Base-by-base conservation (phyloP, 2,113 vertebrate genomes). In the Cryptomyrus ogoouensis region DNA sequence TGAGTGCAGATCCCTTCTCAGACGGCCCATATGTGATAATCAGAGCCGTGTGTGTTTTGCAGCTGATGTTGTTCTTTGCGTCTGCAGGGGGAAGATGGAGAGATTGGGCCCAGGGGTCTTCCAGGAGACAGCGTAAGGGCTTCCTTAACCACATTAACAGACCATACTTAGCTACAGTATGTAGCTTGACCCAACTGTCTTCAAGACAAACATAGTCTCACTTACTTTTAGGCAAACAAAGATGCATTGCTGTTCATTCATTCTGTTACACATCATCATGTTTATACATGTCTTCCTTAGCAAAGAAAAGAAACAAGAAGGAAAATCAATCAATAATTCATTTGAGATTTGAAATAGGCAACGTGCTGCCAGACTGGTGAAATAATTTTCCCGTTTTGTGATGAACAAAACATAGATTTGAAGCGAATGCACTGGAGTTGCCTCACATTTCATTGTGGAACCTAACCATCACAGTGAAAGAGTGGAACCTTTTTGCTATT, bases 71-170 rank as follows among this genome's bases (percentile, higher is more conserved):
- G 35, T 93, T 91, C 3, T 47, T 70, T 91, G 91, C 92, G 24
- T 92, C 66, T 87, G n/a, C 92, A 99, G 98, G 98, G 98, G 90
- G 98, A 99, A 96, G 98, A 99, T 91, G 98, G 98, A 77, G 98
- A 99, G 94, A 95, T 98, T 47, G 98, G 98, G 93, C 98, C 96
- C 89, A 96, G 98, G 94, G 98, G 98, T 91, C 96, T 99, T 88
- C 96, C 98, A 91, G 98, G 98, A 95, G 98, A 99, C 94, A 95
- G 98, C 94, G 98, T 99, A 97, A 98, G 98, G 92, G 91, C 92
- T 42, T 66, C 35, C 12, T 50, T n/a, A 77, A 19, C 15, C 13
- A 35, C 50, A 13, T 83, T 49, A 35, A 31, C 9, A 53, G 13
- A 6, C 27, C 27, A 10, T 56, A 19, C n/a, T 53, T 53, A 35